Base-by-base conservation (phyloP, 1,140 invertebrate genomes). In the fruit fly (Drosophila melanogaster) region DNA sequence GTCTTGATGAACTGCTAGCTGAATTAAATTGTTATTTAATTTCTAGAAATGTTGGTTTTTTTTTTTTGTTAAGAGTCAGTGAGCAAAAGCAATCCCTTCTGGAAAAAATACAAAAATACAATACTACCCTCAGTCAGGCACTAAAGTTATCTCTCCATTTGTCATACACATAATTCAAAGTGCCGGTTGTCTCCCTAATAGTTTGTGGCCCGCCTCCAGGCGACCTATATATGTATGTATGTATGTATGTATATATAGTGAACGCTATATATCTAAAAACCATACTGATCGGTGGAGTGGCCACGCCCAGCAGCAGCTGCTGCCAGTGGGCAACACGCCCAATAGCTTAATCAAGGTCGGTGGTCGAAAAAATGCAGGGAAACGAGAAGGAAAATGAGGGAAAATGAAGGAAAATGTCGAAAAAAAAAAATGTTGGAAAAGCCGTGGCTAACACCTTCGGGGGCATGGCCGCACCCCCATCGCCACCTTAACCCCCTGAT, bases 301-400 rank as follows among this genome's bases (percentile, higher is more conserved):
- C 47, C 47, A 56, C 46, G 49, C 35, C 56, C 57, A 41, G 24
- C 61, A 83, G 62, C 80, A 85, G 77, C 78, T 84, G 77, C 77
- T 66, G 61, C 69, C 72, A 43, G 73, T 44, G 37, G 12, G 11
- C 14, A 56, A 64, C 81, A 84, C 81, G 81, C 81, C 81, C 81
- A 51, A 58, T 59, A 77, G 73, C 81, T 84, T 85, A 86, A 84
- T 84, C 81, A 84, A 66, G 58, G 61, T 56, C 81, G 44, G 58
- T 22, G 30, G 33, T 24, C 40, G 30, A 38, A 47, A 44, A 58
- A 30, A 22, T 44, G 50, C 17, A 22, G 19, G 19, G 19, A 22
- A 22, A 22, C 19, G 19, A 22, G n/a, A 7, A 54, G 11, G 40
- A 30, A 55, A 65, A 59, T 4, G 24, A 55, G 60, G 65, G 49